Evolutionary conservation across 2,888 invertebrate genomes (phyloP).

Genomic region (Heteromurus nitidus): DNA sequence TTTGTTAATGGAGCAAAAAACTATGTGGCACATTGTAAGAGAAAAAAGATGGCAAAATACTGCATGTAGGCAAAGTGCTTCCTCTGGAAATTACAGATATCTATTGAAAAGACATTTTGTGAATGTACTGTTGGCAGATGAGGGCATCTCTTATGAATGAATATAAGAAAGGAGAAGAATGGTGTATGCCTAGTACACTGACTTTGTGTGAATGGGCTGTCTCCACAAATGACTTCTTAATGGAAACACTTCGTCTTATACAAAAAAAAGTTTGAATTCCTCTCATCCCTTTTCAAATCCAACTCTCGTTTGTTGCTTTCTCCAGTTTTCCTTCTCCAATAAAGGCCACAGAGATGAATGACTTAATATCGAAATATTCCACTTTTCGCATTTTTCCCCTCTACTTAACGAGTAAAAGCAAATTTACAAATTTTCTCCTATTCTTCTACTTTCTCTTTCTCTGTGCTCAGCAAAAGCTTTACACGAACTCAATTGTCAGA

Average conservation of each 20-base stretch:
- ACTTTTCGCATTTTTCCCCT: too few relatives aligned
- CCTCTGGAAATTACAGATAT: not conserved
- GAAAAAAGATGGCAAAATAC: not conserved
- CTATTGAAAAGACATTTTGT: not conserved
- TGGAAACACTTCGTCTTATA: conserved; percentile 21
- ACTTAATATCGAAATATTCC: too few relatives aligned
- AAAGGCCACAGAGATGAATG: too few relatives aligned
- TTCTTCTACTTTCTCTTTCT: too few relatives aligned
- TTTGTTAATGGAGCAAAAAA: too few relatives aligned
- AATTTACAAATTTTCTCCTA: too few relatives aligned
- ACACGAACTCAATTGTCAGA: too few relatives aligned
- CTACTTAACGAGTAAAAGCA: too few relatives aligned
- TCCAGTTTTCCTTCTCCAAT: not conserved
- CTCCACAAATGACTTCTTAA: conserved; percentile 43
- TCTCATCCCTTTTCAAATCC: conserved; percentile 14
- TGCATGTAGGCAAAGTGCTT: not conserved
- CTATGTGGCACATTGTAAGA: not conserved
- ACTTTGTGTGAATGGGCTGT: not conserved
- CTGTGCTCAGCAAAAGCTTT: too few relatives aligned
- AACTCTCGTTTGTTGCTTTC: not conserved
- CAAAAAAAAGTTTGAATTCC: too few relatives aligned
- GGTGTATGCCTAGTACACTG: not conserved
- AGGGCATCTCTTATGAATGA: not conserved
- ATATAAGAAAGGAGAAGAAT: not conserved
- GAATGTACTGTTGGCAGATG: not conserved